These are phyloP conservation scores for Xestia ashworthii DNA, from an alignment of 2,888 invertebrate species.

Conservation along the genomic window DNA sequence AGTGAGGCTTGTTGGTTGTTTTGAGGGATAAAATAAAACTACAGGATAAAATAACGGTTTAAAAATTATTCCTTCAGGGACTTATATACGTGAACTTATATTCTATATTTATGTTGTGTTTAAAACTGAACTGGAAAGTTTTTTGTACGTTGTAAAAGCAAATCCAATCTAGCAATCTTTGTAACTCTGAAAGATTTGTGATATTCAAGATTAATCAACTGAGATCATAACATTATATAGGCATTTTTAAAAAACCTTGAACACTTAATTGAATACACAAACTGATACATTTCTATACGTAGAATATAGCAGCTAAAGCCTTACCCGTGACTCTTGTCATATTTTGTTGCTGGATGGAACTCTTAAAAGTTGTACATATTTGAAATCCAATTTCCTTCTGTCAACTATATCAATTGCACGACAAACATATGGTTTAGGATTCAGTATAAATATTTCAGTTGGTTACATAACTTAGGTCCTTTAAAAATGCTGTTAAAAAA, in stretches of 20 bases:
- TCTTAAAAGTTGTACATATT: constrained; percentile 16
- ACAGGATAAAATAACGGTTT: background rate
- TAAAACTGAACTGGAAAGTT: background rate
- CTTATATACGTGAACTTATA: background rate
- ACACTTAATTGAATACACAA: background rate
- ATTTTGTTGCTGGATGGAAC: constrained; percentile 1
- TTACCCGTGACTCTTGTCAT: constrained; percentile 3
- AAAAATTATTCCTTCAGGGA: background rate
- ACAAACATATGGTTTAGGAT: constrained; percentile 13
- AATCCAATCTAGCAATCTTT: background rate
- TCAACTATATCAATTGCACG: constrained; percentile 1
- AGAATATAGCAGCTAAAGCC: background rate
- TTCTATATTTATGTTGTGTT: background rate
- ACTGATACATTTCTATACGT: background rate
- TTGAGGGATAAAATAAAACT: background rate
- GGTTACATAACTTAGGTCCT: background rate
- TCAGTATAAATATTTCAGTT: background rate
- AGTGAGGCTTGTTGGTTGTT: constrained; percentile 3
- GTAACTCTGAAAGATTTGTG: background rate
- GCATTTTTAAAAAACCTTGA: background rate
- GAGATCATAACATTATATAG: background rate
- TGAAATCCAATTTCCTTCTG: constrained; percentile 29
- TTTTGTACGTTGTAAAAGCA: background rate
- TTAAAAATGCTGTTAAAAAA: background rate
- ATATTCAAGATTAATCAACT: background rate